Percentiles rank a stretch among this genome's conserved stretches.
phyloP scores from a whole-genome alignment of 1,140 invertebrate genomes.

The Neodiprion lecontei region DNA sequence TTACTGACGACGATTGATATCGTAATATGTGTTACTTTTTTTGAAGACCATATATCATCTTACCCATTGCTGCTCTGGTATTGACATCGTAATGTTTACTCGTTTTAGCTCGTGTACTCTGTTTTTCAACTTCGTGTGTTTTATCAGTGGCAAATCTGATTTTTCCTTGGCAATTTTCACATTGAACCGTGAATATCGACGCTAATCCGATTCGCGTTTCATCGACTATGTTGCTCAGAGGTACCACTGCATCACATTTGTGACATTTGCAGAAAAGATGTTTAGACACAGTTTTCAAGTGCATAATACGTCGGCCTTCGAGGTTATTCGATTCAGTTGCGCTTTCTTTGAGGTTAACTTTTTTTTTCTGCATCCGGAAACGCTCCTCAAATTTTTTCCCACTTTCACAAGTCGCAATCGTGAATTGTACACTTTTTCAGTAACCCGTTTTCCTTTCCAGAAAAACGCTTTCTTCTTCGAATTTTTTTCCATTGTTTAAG shows the following conservation, averaged over 20 bases:
- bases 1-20: no score
- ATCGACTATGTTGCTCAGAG: constrained; percentile 15
- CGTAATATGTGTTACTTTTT: no score
- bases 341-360: no score
- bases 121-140: neutral
- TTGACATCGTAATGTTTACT: constrained; percentile 14
- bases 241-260: neutral
- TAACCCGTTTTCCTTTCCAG: constrained; percentile 17
- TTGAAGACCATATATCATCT: no score
- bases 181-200: no score
- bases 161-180: no score
- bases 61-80: neutral
- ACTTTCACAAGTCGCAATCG: no score
- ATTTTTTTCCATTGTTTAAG: constrained; percentile 9
- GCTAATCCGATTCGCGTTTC: no score
- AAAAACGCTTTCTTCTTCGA: constrained; percentile 17
- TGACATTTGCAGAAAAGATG: constrained; percentile 10
- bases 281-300: constrained; percentile 19
- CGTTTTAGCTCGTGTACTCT: neutral
- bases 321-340: neutral
- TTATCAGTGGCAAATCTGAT: no score
- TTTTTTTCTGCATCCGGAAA: no score
- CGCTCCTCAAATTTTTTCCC: no score
- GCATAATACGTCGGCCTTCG: constrained; percentile 19
- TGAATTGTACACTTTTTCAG: neutral